phyloP scores from a whole-genome alignment of 1,140 invertebrate species.

The Papilio dardanus region DNA sequence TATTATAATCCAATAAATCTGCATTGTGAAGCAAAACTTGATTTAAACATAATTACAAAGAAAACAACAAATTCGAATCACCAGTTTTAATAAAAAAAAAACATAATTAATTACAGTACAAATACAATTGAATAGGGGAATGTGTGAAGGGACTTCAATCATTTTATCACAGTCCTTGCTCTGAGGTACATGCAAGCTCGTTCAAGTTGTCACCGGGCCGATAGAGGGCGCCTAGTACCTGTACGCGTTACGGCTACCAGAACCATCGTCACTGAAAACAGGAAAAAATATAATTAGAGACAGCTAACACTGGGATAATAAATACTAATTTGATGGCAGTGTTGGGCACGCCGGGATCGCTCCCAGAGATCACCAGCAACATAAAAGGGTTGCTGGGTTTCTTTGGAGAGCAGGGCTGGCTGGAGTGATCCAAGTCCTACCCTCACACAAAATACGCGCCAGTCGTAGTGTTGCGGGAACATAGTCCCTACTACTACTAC shows the following conservation, averaged over 20 bases:
- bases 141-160: constrained; percentile 14
- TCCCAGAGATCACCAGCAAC: too few species aligned
- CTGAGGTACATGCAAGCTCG: constrained; percentile 41
- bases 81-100: not conserved
- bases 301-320: too few species aligned
- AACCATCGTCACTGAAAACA: constrained; percentile 58
- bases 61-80: constrained; percentile 7
- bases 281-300: not conserved
- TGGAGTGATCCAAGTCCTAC: too few species aligned
- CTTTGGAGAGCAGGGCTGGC: too few species aligned
- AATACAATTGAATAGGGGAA: not conserved
- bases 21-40: too few species aligned
- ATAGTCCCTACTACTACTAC: too few species aligned
- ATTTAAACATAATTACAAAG: not conserved
- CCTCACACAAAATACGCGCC: too few species aligned
- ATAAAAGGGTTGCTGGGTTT: too few species aligned
- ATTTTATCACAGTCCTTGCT: constrained; percentile 63
- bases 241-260: constrained; percentile 58
- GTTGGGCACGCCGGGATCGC: too few species aligned
- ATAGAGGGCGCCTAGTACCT: constrained; percentile 37
- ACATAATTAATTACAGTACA: constrained; percentile 14
- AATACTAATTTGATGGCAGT: too few species aligned
- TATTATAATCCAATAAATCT: too few species aligned
- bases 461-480: too few species aligned
- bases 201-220: not conserved